Evolutionary conservation across 2,888 invertebrate species (phyloP).

Genomic region (Tanypteryx hageni): DNA sequence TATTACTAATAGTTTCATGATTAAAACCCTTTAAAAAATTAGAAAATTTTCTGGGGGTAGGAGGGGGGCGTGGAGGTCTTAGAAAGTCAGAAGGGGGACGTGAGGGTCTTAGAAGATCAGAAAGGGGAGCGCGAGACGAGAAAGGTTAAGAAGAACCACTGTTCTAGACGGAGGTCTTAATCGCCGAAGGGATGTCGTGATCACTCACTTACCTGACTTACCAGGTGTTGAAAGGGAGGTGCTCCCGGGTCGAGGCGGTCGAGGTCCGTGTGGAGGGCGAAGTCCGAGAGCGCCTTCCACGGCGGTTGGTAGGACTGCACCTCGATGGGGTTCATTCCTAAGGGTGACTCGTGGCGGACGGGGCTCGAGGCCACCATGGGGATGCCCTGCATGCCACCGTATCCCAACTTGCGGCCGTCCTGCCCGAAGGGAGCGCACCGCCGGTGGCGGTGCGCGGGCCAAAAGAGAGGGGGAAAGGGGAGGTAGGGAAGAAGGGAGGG

Average conservation of each 20-base stretch:
- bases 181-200: neutral
- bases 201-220: constrained; percentile 87
- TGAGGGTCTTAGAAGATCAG: too few relatives aligned
- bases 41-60: too few relatives aligned
- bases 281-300: constrained; percentile 97
- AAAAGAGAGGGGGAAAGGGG: neutral
- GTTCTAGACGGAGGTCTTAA: neutral
- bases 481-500: neutral
- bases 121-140: neutral
- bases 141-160: neutral
- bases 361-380: constrained; percentile 98
- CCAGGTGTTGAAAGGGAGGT: constrained; percentile 97
- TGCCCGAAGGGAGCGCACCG: constrained; percentile 74
- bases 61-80: too few relatives aligned
- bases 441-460: constrained; percentile 20
- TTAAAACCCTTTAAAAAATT: too few relatives aligned
- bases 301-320: constrained; percentile 96
- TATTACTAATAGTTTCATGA: too few relatives aligned
- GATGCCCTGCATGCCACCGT: constrained; percentile 96
- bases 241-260: constrained; percentile 90
- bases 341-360: constrained; percentile 91
- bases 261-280: constrained; percentile 95
- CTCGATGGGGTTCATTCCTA: constrained; percentile 92
- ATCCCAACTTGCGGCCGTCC: constrained; percentile 96
- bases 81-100: too few relatives aligned